These are phyloP conservation scores for Troides oblongomaculatus DNA, from an alignment of 2,888 invertebrate species.

Conservation along the genomic window DNA sequence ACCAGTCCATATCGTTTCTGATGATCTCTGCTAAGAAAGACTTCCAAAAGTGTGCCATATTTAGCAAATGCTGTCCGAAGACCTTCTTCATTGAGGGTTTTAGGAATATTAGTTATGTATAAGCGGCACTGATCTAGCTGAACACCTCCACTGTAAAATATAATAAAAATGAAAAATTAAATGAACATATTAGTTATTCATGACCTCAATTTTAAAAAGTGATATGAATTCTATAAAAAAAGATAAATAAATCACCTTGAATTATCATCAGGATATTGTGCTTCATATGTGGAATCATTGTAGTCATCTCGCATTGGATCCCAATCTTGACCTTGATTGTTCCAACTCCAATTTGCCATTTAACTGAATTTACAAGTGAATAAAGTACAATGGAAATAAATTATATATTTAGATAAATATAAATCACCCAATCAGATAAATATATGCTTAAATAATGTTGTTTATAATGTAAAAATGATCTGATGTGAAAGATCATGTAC, in stretches of 20 bases:
- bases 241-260: conserved; percentile 39
- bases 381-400: not conserved
- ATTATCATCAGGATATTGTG: conserved; percentile 52
- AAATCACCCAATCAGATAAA: no score
- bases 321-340: conserved; percentile 43
- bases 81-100: conserved; percentile 54
- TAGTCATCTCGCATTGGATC: conserved; percentile 53
- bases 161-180: not conserved
- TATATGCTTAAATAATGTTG: no score
- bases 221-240: not conserved
- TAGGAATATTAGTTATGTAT: conserved; percentile 59
- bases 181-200: not conserved
- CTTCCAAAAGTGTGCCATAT: conserved; percentile 48
- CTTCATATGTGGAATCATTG: conserved; percentile 47
- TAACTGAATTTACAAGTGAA: conserved; percentile 7
- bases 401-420: no score
- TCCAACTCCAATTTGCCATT: conserved; percentile 21
- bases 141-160: conserved; percentile 39
- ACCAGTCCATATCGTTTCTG: conserved; percentile 54
- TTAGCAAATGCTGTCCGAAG: conserved; percentile 52
- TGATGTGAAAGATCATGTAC: no score
- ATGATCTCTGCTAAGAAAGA: conserved; percentile 46
- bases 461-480: no score
- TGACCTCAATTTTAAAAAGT: no score
- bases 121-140: conserved; percentile 55